A percentile compares a stretch with the other conserved stretches of the same genome.
phyloP scores from a whole-genome alignment of 1,140 invertebrate genomes.

The Calliopsis andreniformis region DNA sequence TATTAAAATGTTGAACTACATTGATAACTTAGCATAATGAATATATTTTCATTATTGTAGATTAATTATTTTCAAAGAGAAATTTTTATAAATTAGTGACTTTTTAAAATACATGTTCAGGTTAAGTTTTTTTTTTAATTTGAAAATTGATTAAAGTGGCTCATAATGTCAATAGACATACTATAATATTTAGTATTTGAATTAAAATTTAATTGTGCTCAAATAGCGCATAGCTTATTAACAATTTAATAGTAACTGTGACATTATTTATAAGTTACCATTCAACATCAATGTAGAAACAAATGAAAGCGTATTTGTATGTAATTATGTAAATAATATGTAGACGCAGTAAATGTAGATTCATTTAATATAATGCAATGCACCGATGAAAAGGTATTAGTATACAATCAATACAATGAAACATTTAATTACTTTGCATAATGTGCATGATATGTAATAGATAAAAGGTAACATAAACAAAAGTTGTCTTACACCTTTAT shows the following conservation, averaged over 20 bases:
- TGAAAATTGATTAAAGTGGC: not conserved
- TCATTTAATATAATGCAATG: slow-evolving; percentile 31
- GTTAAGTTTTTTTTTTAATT: not conserved
- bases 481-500: too few species aligned
- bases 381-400: slow-evolving; percentile 19
- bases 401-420: slow-evolving; percentile 29
- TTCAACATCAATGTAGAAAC: slow-evolving; percentile 41
- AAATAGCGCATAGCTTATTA: not conserved
- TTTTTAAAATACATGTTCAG: slow-evolving; percentile 14
- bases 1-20: not conserved
- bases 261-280: slow-evolving; percentile 38
- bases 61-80: not conserved
- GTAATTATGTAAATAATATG: slow-evolving; percentile 56
- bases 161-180: too few species aligned
- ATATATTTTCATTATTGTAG: slow-evolving; percentile 18
- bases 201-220: too few species aligned
- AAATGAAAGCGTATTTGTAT: slow-evolving; percentile 26
- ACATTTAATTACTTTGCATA: not conserved
- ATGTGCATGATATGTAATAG: not conserved
- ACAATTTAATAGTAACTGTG: not conserved
- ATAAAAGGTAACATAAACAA: slow-evolving; percentile 11
- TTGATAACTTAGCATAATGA: slow-evolving; percentile 17
- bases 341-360: slow-evolving; percentile 26
- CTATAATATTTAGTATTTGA: not conserved
- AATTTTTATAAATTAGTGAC: not conserved